Evolutionary conservation across 2,113 vertebrate species (phyloP), one percentile per base, ranked within the genome.

Genomic region (Sapayoa aenigma): DNA sequence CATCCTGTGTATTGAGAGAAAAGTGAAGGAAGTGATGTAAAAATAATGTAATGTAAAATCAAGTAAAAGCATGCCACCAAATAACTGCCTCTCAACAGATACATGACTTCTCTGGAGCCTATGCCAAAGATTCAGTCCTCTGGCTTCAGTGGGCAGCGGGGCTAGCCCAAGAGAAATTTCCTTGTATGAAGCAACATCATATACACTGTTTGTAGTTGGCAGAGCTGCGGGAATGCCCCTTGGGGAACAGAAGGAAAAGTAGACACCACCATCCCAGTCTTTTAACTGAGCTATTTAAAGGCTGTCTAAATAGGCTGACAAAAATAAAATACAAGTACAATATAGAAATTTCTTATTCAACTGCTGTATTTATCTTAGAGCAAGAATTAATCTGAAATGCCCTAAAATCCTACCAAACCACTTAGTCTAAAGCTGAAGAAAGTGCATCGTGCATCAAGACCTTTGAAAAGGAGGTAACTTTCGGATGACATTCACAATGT

Each of bases 1-100:
- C 98, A 83, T 99, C 98, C 98, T 98, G 91, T 52, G 50, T 44
- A 90, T 88, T 80, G 21, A 93, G 56, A 95, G 47, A 95, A 94
- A 90, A 85, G 17, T 5, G 30, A 11, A 85, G 60, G 4, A 94
- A 87, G 78, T 56, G 14, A 59, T 28, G 17, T 47, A 69, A 86
- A 94, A 84, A 72, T 46, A 52, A 71, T 67, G 67, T 30, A 19
- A n/a, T 21, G 28, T 22, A 39, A 30, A 52, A 87, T 73, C 44
- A 73, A 3, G 23, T 46, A 62, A 14, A 90, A 71, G 21, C 20
- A 39, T 13, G 49, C 56, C n/a, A 89, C 23, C 41, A 31, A 59
- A 35, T 9, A 81, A 73, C 47, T 50, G 12, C 15, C 28, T 60
- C 55, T 56, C 33, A 90, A 62, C 10, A 66, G 50, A 31, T 52